These are phyloP conservation scores for Melipona beecheii DNA, from an alignment of 2,888 invertebrate species.

Conservation along the genomic window DNA sequence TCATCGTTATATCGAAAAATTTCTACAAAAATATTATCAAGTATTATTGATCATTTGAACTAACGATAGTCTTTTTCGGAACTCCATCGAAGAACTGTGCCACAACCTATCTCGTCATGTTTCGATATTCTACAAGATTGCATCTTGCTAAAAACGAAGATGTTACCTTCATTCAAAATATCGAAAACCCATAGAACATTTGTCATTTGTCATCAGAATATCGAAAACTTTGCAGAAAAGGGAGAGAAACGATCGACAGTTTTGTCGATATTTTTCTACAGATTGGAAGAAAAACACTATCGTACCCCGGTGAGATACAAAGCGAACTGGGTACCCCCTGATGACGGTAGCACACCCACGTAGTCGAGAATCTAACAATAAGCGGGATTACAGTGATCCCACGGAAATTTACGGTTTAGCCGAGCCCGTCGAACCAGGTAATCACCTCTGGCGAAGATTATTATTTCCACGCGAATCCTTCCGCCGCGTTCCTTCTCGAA, in stretches of 20 bases:
- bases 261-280: background rate
- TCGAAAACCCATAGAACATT: too few relatives aligned
- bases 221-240: too few relatives aligned
- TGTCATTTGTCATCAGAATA: too few relatives aligned
- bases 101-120: too few relatives aligned
- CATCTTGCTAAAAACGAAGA: too few relatives aligned
- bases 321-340: constrained; percentile 1
- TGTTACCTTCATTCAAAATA: too few relatives aligned
- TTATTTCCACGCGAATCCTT: constrained; percentile 53
- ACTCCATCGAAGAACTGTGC: too few relatives aligned
- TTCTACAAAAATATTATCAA: too few relatives aligned
- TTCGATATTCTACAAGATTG: too few relatives aligned
- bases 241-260: background rate
- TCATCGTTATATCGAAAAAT: too few relatives aligned
- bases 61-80: too few relatives aligned
- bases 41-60: too few relatives aligned
- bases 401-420: constrained; percentile 44
- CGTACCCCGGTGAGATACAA: constrained; percentile 19
- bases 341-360: constrained; percentile 53
- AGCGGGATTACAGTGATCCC: constrained; percentile 43
- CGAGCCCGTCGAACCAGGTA: constrained; percentile 43
- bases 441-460: constrained; percentile 44
- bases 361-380: constrained; percentile 52
- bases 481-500: constrained; percentile 19
- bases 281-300: background rate